Evolutionary conservation across 2,797 vertebrate genomes (phyloP).

Genomic region (Enoplosus armatus): DNA sequence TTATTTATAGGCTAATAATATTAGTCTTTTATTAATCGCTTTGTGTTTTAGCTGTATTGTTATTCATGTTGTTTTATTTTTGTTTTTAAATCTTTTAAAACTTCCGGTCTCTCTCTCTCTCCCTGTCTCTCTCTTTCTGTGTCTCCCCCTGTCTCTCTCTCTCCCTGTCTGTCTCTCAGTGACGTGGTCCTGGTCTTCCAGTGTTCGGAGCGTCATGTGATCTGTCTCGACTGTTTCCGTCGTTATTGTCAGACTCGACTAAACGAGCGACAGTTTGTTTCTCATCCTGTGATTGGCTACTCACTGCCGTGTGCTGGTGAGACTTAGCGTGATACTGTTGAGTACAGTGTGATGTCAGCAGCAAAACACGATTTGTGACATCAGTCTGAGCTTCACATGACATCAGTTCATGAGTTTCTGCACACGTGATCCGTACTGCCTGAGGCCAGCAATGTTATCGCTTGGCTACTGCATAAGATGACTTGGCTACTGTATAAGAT

Average conservation of each 20-base stretch:
- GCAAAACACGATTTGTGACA: no score
- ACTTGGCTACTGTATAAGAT: no score
- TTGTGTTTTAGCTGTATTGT: no score
- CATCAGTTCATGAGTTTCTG: no score
- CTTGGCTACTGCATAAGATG: no score
- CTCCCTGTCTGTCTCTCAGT: conserved; percentile 72
- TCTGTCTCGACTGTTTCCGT: conserved; percentile 94
- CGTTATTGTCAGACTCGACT: conserved; percentile 91
- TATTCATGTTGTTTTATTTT: no score
- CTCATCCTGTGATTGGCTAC: conserved; percentile 88
- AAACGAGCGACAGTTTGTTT: conserved; percentile 89
- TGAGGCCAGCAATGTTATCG: no score
- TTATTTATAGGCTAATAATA: no score
- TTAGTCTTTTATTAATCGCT: no score
- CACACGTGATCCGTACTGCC: no score
- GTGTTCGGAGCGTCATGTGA: conserved; percentile 90
- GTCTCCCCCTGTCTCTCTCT: background rate
- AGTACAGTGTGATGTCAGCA: background rate
- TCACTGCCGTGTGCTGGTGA: conserved; percentile 92
- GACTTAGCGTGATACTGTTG: background rate
- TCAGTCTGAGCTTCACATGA: background rate
- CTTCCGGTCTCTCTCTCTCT: no score
- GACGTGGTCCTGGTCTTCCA: conserved; percentile 91
- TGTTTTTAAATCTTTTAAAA: no score
- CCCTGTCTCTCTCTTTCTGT: background rate